Conservation (phyloP, 2,797 vertebrate genomes). For the Poeciliopsis paucimaculata region DNA sequence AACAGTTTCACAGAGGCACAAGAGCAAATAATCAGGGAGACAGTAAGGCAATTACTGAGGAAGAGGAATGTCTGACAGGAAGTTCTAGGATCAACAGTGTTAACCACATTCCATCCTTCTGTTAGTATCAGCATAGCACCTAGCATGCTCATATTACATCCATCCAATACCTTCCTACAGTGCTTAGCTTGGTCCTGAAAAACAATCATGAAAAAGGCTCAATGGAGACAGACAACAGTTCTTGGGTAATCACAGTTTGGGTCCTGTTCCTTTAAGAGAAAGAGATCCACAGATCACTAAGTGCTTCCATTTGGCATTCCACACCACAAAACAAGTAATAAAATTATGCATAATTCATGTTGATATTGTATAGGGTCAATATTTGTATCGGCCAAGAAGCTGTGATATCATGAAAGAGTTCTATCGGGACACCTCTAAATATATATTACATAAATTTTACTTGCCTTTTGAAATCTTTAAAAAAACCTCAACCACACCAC, state of each 20-base stretch:
- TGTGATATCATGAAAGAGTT: no score
- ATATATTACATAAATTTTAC: no score
- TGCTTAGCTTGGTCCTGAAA: background rate
- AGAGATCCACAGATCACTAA: background rate
- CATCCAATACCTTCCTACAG: background rate
- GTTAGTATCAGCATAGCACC: background rate
- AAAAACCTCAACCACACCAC: no score
- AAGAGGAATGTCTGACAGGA: background rate
- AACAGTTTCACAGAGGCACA: background rate
- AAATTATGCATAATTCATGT: no score
- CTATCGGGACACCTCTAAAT: no score
- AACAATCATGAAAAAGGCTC: background rate
- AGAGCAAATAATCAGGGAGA: background rate
- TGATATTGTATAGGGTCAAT: no score
- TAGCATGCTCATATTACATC: background rate
- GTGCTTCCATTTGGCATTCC: background rate
- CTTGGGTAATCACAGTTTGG: background rate
- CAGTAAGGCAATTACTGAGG: background rate
- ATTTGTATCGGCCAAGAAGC: no score
- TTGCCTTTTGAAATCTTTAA: no score
- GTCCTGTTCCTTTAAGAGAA: background rate
- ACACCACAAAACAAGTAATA: background rate
- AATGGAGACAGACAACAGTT: background rate
- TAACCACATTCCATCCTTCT: background rate
- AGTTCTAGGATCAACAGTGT: background rate